Evolutionary conservation across 2,888 invertebrate genomes (phyloP).

Genomic region (Lepidocyrtinus sp.): DNA sequence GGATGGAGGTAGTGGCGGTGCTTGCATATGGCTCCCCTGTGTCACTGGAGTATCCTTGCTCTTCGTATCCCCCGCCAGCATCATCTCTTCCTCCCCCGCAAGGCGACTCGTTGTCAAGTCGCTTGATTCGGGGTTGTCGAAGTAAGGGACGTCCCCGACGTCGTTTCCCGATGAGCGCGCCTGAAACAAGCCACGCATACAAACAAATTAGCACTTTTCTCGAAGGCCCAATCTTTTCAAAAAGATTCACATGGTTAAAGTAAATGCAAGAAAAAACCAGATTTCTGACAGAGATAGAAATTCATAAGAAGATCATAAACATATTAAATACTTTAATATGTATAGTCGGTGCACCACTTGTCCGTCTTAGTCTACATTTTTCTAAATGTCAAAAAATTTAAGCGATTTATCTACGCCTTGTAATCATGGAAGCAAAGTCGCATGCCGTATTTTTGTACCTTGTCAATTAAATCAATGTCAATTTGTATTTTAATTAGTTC

Average conservation of each 20-base stretch:
- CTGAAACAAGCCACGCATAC: slow-evolving; percentile 31
- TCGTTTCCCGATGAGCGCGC: slow-evolving; percentile 65
- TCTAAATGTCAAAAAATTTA: background rate
- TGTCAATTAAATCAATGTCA: too few relatives aligned
- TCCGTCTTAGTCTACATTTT: background rate
- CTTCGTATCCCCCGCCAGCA: slow-evolving; percentile 61
- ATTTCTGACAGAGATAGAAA: slow-evolving; percentile 51
- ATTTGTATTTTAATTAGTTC: background rate
- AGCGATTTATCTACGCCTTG: background rate
- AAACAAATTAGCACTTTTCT: background rate
- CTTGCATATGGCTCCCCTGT: slow-evolving; percentile 48
- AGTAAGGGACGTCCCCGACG: slow-evolving; percentile 78
- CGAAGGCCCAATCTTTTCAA: background rate
- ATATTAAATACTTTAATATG: too few relatives aligned
- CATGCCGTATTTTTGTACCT: slow-evolving; percentile 63
- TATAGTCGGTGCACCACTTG: background rate
- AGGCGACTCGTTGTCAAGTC: slow-evolving; percentile 65
- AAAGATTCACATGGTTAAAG: slow-evolving; percentile 11
- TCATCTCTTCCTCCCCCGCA: slow-evolving; percentile 53
- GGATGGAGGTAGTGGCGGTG: slow-evolving; percentile 37
- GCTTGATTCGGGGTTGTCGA: slow-evolving; percentile 79
- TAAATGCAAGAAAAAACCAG: slow-evolving; percentile 53
- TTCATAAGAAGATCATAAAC: slow-evolving; percentile 34
- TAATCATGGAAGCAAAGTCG: slow-evolving; percentile 39
- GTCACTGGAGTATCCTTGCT: slow-evolving; percentile 58